phyloP scores from a whole-genome alignment of 2,113 vertebrate genomes.

The Chauna torquata region DNA sequence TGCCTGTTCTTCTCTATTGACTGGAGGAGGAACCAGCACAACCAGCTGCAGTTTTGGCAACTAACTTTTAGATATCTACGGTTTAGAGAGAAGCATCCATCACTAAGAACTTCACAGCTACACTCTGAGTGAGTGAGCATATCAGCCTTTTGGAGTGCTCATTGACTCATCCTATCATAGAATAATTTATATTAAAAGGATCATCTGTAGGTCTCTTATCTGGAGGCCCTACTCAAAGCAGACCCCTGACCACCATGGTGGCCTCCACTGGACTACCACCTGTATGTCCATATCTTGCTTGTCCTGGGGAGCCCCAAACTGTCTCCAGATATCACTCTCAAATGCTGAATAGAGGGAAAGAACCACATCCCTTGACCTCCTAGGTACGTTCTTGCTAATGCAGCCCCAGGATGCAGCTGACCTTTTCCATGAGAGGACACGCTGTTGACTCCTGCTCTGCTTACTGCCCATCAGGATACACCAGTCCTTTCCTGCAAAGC shows the following conservation, averaged over 20 bases:
- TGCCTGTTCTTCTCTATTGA: neutral
- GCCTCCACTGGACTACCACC: neutral
- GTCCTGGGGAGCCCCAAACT: neutral
- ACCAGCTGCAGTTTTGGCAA: neutral
- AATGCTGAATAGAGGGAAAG: neutral
- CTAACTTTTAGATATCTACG: neutral
- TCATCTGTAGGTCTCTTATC: neutral
- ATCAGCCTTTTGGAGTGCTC: neutral
- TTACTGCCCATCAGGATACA: neutral
- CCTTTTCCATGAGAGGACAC: neutral
- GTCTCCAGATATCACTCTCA: neutral
- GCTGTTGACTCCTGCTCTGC: neutral
- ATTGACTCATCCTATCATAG: neutral
- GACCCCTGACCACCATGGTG: rapidly evolving
- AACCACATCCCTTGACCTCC: neutral
- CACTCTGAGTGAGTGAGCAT: neutral
- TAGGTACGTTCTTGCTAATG: neutral
- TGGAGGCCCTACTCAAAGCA: neutral
- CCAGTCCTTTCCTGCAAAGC: neutral
- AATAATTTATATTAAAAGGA: neutral
- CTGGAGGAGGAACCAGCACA: neutral
- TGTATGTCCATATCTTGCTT: neutral
- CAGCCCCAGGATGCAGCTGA: neutral
- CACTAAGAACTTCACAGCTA: neutral
- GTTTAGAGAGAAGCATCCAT: neutral